These are phyloP conservation scores for Sminthurides aquaticus DNA, from an alignment of 2,888 invertebrate species.

Conservation along the genomic window DNA sequence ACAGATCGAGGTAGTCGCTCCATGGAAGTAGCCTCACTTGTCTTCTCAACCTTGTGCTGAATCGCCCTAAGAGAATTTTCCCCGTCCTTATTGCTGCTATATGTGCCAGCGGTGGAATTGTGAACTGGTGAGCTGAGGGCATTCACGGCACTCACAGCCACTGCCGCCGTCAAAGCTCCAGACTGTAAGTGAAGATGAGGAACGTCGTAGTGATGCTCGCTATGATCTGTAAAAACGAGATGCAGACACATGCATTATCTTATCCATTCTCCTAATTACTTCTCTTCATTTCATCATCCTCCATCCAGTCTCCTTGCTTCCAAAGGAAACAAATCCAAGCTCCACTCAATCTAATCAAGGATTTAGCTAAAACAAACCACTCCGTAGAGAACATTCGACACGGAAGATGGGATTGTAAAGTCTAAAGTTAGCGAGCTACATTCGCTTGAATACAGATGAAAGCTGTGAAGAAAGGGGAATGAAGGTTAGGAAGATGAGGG, in stretches of 20 bases:
- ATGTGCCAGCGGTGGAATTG: neutral
- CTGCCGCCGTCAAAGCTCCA: constrained; percentile 52
- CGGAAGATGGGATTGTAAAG: too few relatives aligned
- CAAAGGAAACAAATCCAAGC: neutral
- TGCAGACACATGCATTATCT: neutral
- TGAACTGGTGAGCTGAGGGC: constrained; percentile 1
- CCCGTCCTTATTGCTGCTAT: neutral
- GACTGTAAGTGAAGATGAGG: constrained; percentile 59
- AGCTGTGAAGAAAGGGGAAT: too few relatives aligned
- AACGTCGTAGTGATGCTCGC: constrained; percentile 83
- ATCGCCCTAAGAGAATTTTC: constrained; percentile 18
- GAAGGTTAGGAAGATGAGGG: too few relatives aligned
- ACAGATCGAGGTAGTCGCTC: constrained; percentile 45
- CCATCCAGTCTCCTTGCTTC: neutral
- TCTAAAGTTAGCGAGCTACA: too few relatives aligned
- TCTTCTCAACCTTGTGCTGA: constrained; percentile 20
- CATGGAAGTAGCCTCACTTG: constrained; percentile 28
- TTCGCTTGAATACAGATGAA: too few relatives aligned
- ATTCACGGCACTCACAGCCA: constrained; percentile 43
- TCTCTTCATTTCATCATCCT: neutral
- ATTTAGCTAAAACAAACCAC: neutral
- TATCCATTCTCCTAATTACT: neutral
- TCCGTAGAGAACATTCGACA: too few relatives aligned
- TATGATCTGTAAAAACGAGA: constrained; percentile 48
- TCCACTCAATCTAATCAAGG: neutral